Evolutionary conservation across 1,140 invertebrate genomes (phyloP).

Genomic region (Trichonephila clavipes): DNA sequence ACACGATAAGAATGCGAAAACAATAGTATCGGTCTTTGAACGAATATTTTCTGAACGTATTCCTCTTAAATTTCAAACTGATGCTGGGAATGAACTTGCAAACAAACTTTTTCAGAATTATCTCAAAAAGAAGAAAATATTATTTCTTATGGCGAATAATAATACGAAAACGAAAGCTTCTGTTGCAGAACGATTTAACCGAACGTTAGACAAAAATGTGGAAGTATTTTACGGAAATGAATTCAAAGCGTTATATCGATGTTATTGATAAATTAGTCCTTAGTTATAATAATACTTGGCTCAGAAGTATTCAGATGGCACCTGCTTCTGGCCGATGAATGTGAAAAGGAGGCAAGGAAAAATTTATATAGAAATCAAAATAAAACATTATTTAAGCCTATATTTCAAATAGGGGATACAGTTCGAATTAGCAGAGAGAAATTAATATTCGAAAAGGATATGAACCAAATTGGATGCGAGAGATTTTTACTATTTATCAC

Average conservation of each 20-base stretch:
- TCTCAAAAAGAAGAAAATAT: slow-evolving; percentile 80
- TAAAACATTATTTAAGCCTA: slow-evolving; percentile 27
- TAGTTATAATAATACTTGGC: slow-evolving; percentile 81
- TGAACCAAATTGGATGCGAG: no score
- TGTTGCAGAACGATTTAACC: slow-evolving; percentile 81
- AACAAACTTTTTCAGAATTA: slow-evolving; percentile 78
- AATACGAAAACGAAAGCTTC: slow-evolving; percentile 80
- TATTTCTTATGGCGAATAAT: slow-evolving; percentile 81
- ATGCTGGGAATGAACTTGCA: slow-evolving; percentile 70
- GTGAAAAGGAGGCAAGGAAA: slow-evolving; percentile 71
- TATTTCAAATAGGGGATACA: slow-evolving; percentile 79
- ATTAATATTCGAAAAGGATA: slow-evolving; percentile 42
- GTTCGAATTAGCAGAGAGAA: slow-evolving; percentile 74
- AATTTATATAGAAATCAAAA: slow-evolving; percentile 42
- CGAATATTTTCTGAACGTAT: slow-evolving; percentile 68
- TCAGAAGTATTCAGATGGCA: slow-evolving; percentile 81
- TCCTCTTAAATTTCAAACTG: slow-evolving; percentile 46
- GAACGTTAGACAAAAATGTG: slow-evolving; percentile 81
- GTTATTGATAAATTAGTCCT: slow-evolving; percentile 79
- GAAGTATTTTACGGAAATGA: slow-evolving; percentile 80
- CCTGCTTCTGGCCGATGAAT: slow-evolving; percentile 80
- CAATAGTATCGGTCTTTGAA: slow-evolving; percentile 32
- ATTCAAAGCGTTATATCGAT: slow-evolving; percentile 80
- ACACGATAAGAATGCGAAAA: slow-evolving; percentile 75
- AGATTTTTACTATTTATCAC: background rate